Evolutionary conservation across 2,113 vertebrate genomes (phyloP).

Genomic region (Nipponia nippon): DNA sequence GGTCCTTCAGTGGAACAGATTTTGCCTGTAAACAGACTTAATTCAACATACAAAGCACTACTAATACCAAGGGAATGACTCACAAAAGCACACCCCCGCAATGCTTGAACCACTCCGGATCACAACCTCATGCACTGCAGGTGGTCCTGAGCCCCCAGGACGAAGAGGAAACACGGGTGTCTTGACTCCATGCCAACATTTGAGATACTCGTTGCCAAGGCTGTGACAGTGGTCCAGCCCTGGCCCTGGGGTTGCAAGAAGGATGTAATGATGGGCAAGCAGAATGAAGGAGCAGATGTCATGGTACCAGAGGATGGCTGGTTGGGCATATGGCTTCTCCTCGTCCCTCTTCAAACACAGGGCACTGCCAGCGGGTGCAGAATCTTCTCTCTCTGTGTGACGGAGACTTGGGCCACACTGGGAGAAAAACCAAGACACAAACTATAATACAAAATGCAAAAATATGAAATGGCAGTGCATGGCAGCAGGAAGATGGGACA

Average conservation of each 20-base stretch:
- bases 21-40: background rate
- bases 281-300: background rate
- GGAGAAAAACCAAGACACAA: background rate
- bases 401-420: accelerated
- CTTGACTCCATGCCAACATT: accelerated
- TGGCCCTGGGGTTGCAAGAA: accelerated
- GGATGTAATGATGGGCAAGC: background rate
- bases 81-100: background rate
- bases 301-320: accelerated
- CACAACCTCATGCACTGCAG: accelerated
- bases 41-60: background rate
- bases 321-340: background rate
- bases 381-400: accelerated
- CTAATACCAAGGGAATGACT: background rate
- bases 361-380: background rate
- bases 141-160: background rate
- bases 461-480: accelerated
- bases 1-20: background rate
- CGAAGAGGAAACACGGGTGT: accelerated
- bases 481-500: background rate
- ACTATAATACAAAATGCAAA: background rate
- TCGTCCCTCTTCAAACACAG: background rate
- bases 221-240: background rate
- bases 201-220: background rate
- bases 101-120: background rate